Base-by-base conservation (phyloP, 2,797 vertebrate genomes). In the Melopsittacus undulatus region DNA sequence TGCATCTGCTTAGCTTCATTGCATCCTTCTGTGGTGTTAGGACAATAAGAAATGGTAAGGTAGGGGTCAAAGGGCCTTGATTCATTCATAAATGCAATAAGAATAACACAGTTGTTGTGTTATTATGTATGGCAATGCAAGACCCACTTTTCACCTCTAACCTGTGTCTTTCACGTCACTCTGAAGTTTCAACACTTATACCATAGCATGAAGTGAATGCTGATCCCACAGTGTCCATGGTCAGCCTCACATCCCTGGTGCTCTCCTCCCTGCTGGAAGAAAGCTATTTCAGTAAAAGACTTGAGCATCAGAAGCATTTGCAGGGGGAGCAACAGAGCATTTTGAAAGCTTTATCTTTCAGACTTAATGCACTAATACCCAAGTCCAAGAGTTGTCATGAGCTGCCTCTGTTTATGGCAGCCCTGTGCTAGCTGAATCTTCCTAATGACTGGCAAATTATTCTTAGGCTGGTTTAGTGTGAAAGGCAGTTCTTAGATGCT, bases 401-500 rank as follows among this genome's bases (percentile, higher is more conserved):
- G 17, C 59, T 86, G 19, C 22, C 64, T 87, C 49, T 86, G 40
- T 76, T 94, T 88, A 23, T 79, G 49, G 67, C 61, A 57, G 38
- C 26, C 30, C 27, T 86, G 51, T 63, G 86, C 45, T 80, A 77
- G 19, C 61, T 51, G 30, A 88, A 36, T 69, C 59, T 92, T 91
- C 70, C 30, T 90, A 54, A 76, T 61, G 59, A 76, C 11, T 90
- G 63, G 14, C 63, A 90, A 82, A 59, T 76, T 91, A 91, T 94
- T 95, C 77, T 82, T 86, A 78, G 74, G 38, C 52, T 76, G 20
- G 20, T 79, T 84, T 84, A 67, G 24, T 76, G 32, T 83, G 59
- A 88, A 36, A 94, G 20, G n/a, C 61, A 82, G 49, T 85, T 93
- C 93, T 75, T 86, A 92, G 67, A 70, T 63, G 64, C 63, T 84